A percentile compares a stretch with the other conserved stretches of the same genome.
phyloP scores from a whole-genome alignment of 2,797 vertebrate genomes.

The Arctocebus calabarensis region DNA sequence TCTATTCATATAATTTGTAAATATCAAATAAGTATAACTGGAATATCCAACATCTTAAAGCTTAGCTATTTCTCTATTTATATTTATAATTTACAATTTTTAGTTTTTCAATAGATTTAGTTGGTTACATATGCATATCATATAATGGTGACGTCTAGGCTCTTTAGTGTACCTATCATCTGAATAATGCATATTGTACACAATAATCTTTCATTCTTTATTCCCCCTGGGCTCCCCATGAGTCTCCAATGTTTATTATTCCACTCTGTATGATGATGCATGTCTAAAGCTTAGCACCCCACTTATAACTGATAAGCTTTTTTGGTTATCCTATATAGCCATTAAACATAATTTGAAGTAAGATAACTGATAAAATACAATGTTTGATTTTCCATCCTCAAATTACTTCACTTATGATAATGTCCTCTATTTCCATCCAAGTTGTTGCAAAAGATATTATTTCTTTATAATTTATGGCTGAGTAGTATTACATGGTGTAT shows the following conservation, averaged over 20 bases:
- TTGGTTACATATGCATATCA: neutral
- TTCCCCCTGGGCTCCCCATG: neutral
- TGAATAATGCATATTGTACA: neutral
- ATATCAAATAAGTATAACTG: neutral
- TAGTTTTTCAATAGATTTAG: neutral
- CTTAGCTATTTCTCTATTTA: neutral
- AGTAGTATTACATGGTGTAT: neutral
- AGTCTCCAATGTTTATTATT: neutral
- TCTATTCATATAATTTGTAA: neutral
- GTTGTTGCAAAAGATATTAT: neutral
- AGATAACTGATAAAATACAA: neutral
- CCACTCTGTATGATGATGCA: neutral
- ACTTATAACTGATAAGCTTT: neutral
- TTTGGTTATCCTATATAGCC: no score
- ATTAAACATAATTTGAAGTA: no score
- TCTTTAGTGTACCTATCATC: neutral
- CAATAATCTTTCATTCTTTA: neutral
- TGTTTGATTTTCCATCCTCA: neutral
- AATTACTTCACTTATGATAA: neutral
- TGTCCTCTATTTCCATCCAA: neutral
- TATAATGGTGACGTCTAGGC: neutral
- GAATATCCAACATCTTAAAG: neutral
- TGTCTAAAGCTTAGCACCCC: neutral
- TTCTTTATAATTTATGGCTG: neutral
- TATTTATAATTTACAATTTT: neutral